Base-by-base conservation (phyloP, 1,140 invertebrate genomes). In the Ctenoplectra terminalis region DNA sequence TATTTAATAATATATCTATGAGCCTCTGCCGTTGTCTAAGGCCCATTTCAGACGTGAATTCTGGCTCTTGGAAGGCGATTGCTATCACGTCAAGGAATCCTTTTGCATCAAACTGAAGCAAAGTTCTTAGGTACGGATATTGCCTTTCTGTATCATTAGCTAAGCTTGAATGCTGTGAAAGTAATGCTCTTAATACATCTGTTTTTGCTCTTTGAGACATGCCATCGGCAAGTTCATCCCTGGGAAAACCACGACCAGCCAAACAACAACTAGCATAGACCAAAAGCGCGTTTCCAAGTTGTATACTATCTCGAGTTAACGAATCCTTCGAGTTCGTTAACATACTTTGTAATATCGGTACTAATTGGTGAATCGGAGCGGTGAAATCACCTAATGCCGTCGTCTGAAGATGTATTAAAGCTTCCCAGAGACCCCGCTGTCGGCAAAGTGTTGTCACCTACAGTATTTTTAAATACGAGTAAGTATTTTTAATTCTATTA, bases 221-320 rank as follows among this genome's bases (percentile, higher is more conserved):
- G 75, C 95, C 94, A 85, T 97, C 95, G 13, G 97, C 96, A 84
- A 99, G 96, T 89, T 97, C 95, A 20, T 98, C 98, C 56, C 96
- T 96, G 4, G 98, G 98, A 94, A 98, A 99, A 3, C 97, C 97
- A 77, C 98, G 95, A 2, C 99, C 99, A 31, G 97, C 97, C 84
- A 99, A 94, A 91, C 98, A 99, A 90, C 98, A 99, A 73, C 98
- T 98, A 56, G 97, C 95, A 90, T 99, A 99, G 17, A 99, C 97
- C 70, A 99, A 93, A 73, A 99, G 94, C 87, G 98, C 98, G 88
- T 99, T 99, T 26, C 99, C 99, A 31, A 98, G 92, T 88, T 93
- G 94, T 60, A 94, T 94, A 87, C 93, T 94, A 78, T 94, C 94
- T 54, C 90, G 92, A 7, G 93, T 86, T 60, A 91, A 92, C 67